Evolutionary conservation across 1,140 invertebrate species (phyloP).

Genomic region (Diploscapter pachys): DNA sequence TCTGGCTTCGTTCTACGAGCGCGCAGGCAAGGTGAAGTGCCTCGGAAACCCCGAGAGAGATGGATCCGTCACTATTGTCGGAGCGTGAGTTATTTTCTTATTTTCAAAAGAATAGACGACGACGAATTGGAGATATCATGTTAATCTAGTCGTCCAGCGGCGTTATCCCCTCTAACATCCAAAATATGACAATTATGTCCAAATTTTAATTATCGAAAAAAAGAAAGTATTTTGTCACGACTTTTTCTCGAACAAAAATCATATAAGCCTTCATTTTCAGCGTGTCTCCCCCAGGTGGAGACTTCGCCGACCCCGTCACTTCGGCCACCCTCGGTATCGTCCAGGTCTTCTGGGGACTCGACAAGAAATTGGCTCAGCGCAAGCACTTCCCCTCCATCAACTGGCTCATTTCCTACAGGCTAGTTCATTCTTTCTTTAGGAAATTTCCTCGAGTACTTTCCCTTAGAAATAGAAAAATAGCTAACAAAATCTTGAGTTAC

Average conservation of each 20-base stretch:
- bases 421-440: slow-evolving; percentile 8
- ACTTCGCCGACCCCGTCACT: slow-evolving; percentile 99
- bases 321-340: slow-evolving; percentile 98
- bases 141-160: too few species aligned
- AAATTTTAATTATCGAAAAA: not conserved
- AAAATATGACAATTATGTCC: too few species aligned
- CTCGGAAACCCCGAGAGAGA: slow-evolving; percentile 95
- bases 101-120: slow-evolving; percentile 13
- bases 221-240: not conserved
- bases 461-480: not conserved
- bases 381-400: slow-evolving; percentile 99
- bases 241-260: slow-evolving; percentile 1
- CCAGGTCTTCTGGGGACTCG: slow-evolving; percentile 96
- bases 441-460: slow-evolving; percentile 3
- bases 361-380: slow-evolving; percentile 97
- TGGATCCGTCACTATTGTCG: slow-evolving; percentile 97
- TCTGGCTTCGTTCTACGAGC: slow-evolving; percentile 97
- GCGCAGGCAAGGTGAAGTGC: slow-evolving; percentile 92
- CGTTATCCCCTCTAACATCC: too few species aligned
- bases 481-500: not conserved
- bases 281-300: slow-evolving; percentile 98
- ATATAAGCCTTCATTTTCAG: slow-evolving; percentile 55
- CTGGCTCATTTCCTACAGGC: slow-evolving; percentile 95
- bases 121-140: too few species aligned
- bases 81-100: slow-evolving; percentile 68